A percentile compares a stretch with the other conserved stretches of the same genome.
phyloP scores from a whole-genome alignment of 2,797 vertebrate species.

The Sebastes hubbsi region DNA sequence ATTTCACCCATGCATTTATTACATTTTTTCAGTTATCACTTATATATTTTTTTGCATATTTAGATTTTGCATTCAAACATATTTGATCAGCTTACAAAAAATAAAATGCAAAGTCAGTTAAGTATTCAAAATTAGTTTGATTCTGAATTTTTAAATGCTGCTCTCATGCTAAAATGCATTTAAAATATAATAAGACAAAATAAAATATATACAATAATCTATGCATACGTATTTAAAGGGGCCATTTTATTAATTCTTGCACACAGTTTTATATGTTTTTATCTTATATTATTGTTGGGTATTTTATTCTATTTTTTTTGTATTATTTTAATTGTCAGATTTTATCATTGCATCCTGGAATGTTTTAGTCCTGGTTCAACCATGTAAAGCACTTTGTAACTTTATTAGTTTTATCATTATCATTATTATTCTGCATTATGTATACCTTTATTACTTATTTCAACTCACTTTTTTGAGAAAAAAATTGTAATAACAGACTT shows the following conservation, averaged over 20 bases:
- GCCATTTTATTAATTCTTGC: not conserved
- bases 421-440: not conserved
- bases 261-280: not conserved
- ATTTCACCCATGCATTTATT: not conserved
- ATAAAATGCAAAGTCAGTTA: not conserved
- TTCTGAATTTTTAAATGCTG: not conserved
- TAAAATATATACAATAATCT: not conserved
- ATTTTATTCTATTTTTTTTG: not conserved
- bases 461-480: not conserved
- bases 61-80: not conserved
- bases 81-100: too few relatives aligned
- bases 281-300: not conserved
- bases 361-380: not conserved
- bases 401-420: not conserved
- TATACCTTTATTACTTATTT: not conserved
- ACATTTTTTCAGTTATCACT: not conserved
- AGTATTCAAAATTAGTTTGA: not conserved
- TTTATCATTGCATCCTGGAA: not conserved
- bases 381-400: not conserved
- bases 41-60: not conserved
- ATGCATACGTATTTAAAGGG: not conserved
- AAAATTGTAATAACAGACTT: not conserved
- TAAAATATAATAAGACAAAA: not conserved
- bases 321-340: not conserved
- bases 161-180: not conserved